Base-by-base conservation (phyloP, 2,113 vertebrate species). In the Cryptomyrus ogoouensis region DNA sequence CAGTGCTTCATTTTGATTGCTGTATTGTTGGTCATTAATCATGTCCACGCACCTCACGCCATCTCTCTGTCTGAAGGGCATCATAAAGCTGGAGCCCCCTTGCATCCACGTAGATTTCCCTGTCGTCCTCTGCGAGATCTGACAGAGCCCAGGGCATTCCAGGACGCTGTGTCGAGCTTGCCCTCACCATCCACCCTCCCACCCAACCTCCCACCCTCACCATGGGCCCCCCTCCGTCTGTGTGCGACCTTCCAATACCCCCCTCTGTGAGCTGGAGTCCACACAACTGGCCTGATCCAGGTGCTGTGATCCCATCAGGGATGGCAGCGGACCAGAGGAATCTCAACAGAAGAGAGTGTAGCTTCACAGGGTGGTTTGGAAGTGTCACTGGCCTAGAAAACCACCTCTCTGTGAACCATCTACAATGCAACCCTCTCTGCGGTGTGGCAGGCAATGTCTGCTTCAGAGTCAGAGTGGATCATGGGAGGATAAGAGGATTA, bases 71-170 rank as follows among this genome's bases (percentile, higher is more conserved):
- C 92, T 95, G 62, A 95, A 99, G 98, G 98, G 98, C 91, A 96
- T 97, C 90, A 96, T 99, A 95, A 97, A 97, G 93, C 95, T 99
- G 90, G 97, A 99, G 91, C 96, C 96, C 91, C 98, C 98, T 88
- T 96, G 97, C 92, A 98, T 99, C 93, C 98, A 98, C 39, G 97
- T 98, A 92, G 98, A 99, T 93, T 99, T 99, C 91, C 98, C 98
- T 0, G 96, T 99, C 92, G 95, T 99, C 94, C 97, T 99, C 94
- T 99, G 97, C 91, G 98, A 99, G 95, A 95, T 98, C 93, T 99
- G 96, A 98, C 91, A 90, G 52, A 89, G 90, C 58, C 90, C 77
- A 89, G 58, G 89, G 70, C 80, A 62, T 58, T 52, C 84, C 89
- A 91, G 89, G 83, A 91, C 50, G 74, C 50, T 89, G 88, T 84